These are phyloP conservation scores for Crocidura indochinensis DNA, from an alignment of 2,797 vertebrate genomes.

Conservation along the genomic window DNA sequence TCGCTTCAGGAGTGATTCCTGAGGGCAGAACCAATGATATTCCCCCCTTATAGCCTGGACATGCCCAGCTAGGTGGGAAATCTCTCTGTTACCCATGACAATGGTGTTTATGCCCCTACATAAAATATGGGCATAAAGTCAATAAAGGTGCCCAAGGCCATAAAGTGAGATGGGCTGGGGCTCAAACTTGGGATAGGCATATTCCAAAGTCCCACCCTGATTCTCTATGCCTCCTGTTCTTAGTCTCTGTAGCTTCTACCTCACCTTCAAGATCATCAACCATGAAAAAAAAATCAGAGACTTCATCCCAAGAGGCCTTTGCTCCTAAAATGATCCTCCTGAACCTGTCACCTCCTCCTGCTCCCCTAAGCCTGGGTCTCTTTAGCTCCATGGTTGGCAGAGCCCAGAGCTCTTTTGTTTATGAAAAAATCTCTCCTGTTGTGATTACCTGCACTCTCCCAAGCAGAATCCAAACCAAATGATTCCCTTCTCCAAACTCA, in stretches of 20 bases:
- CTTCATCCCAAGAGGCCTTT: no score
- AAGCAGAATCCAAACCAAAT: rapidly evolving
- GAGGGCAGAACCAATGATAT: no score
- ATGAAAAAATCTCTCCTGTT: background rate
- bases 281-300: background rate
- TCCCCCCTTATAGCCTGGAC: no score
- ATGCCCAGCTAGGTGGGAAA: background rate
- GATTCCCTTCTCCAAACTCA: background rate
- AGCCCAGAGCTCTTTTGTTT: background rate
- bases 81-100: background rate
- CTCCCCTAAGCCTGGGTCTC: background rate
- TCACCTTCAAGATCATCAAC: background rate
- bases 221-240: background rate
- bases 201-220: background rate
- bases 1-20: no score
- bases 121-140: background rate
- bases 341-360: background rate
- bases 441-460: no score
- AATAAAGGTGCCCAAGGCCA: background rate
- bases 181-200: background rate
- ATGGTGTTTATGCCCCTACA: background rate
- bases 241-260: background rate
- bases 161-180: background rate
- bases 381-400: rapidly evolving
- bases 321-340: background rate